Conservation (phyloP, 2,888 invertebrate species). For the Habrosyne pyritoides region DNA sequence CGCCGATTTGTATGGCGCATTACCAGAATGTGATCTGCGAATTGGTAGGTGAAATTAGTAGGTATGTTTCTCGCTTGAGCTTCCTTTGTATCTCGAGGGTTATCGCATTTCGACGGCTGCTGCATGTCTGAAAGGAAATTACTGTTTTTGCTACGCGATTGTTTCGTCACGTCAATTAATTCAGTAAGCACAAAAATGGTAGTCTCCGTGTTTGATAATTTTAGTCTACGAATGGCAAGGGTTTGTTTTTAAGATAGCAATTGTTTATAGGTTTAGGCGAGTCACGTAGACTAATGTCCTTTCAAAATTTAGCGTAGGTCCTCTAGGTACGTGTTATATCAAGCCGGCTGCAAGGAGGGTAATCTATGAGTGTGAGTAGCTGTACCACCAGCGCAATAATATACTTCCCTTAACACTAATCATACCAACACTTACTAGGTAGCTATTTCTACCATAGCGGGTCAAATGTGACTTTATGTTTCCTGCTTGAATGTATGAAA, state of each 20-base stretch:
- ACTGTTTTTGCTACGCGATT: background rate
- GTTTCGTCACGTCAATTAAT: background rate
- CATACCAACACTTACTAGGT: no score
- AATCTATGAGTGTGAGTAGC: no score
- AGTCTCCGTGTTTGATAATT: background rate
- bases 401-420: no score
- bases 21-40: conserved; percentile 59
- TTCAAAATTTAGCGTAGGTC: no score
- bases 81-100: conserved; percentile 36
- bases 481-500: no score
- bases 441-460: no score
- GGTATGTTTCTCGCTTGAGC: conserved; percentile 52
- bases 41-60: conserved; percentile 72
- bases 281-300: no score
- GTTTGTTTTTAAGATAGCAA: background rate
- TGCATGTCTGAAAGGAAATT: conserved; percentile 1
- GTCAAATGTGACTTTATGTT: no score
- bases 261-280: no score
- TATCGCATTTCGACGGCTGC: conserved; percentile 50
- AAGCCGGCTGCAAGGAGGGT: no score
- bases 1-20: conserved; percentile 51
- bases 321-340: no score
- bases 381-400: no score
- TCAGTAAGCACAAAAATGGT: background rate
- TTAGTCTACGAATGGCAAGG: background rate